Conservation (phyloP, 2,113 vertebrate species). For the Tenrec ecaudatus region DNA sequence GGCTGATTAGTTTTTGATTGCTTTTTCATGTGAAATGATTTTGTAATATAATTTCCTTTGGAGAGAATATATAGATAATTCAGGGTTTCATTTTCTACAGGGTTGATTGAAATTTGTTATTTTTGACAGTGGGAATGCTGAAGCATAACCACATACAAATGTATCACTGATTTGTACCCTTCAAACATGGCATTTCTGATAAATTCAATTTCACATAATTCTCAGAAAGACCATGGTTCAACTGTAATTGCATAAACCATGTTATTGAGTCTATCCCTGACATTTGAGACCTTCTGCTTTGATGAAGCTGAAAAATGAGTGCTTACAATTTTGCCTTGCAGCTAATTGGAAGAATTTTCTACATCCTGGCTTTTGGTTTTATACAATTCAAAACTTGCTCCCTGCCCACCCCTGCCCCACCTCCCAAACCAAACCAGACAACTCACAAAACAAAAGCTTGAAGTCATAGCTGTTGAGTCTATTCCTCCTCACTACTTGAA, state of each 20-base stretch:
- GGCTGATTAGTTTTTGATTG: constrained; percentile 26
- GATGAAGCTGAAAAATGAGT: not conserved
- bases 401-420: not conserved
- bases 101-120: not conserved
- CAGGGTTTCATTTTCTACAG: not conserved
- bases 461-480: not conserved
- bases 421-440: not conserved
- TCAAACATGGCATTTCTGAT: not conserved
- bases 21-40: constrained; percentile 44
- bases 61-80: not conserved
- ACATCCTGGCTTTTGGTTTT: constrained; percentile 10
- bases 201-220: constrained; percentile 10
- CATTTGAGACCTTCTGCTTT: constrained; percentile 5
- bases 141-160: not conserved
- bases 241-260: not conserved
- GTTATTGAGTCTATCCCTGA: constrained; percentile 29
- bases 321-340: constrained; percentile 3
- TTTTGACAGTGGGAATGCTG: constrained; percentile 39
- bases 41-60: not conserved
- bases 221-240: not conserved
- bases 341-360: constrained; percentile 1
- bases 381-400: not conserved
- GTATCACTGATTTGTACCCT: not conserved
- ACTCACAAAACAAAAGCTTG: not conserved
- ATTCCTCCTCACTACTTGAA: not conserved